These are phyloP conservation scores for Drosophila limbata DNA, from an alignment of 2,888 invertebrate genomes.

Conservation along the genomic window DNA sequence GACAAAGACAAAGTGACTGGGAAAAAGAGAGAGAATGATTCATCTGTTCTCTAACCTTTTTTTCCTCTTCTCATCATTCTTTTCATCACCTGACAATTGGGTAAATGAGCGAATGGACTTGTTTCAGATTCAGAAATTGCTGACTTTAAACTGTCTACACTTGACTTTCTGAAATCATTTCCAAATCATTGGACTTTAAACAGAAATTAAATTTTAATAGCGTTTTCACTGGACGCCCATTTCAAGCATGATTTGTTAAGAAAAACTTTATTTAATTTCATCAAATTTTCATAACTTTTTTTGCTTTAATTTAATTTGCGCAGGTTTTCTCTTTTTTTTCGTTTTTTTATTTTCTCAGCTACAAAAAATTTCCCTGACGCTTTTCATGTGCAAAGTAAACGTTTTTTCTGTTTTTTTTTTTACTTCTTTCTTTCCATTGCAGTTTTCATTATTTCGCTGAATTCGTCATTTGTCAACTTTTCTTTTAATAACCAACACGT, in stretches of 20 bases:
- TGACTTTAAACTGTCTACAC: constrained; percentile 2
- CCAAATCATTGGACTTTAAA: constrained; percentile 2
- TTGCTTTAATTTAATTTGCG: constrained; percentile 51
- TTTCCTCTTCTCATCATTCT: not conserved
- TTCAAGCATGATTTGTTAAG: constrained; percentile 66
- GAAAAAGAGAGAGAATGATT: constrained; percentile 10
- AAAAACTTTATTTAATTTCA: constrained; percentile 25
- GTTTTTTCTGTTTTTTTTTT: constrained; percentile 28
- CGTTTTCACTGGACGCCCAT: constrained; percentile 55
- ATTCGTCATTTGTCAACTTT: constrained; percentile 65
- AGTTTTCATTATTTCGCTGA: constrained; percentile 38
- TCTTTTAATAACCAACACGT: constrained; percentile 71
- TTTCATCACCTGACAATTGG: constrained; percentile 12
- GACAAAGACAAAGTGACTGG: constrained; percentile 6
- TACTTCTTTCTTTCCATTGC: constrained; percentile 25
- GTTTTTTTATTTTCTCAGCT: constrained; percentile 20
- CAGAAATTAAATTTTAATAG: constrained; percentile 6
- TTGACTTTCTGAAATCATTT: constrained; percentile 1
- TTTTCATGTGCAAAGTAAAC: constrained; percentile 39
- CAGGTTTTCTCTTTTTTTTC: constrained; percentile 69
- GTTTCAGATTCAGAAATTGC: not conserved
- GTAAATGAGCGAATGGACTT: constrained; percentile 12
- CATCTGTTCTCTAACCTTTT: constrained; percentile 1
- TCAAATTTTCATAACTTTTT: constrained; percentile 49
- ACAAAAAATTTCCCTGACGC: constrained; percentile 28